Base-by-base conservation (phyloP, 92 coral and sea anemone species). In the Porites lobata region DNA sequence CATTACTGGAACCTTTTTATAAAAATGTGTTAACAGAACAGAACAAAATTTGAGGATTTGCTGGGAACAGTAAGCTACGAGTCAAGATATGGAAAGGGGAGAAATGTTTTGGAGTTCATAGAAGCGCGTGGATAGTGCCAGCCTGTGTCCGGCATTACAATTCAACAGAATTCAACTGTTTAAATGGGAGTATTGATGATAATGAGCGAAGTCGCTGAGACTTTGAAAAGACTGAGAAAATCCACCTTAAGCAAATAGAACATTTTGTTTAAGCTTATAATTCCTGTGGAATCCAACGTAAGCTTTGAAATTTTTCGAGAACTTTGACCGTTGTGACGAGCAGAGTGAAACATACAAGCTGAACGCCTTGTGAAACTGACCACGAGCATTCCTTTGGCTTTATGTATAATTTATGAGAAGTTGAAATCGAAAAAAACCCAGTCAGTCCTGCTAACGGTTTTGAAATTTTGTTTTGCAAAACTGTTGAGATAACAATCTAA, bases 1-100 rank as follows among this genome's bases (percentile, higher is more conserved):
- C 87, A 74, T 84, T 84, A 84, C 87, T 84, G 81, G 81, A 72
- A 50, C 80, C 87, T 73, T 84, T 84, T 84, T 82, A 19, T 81
- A 81, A 74, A 61, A 83, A 72, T 84, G 47, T 65, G 73, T 75
- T 84, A 82, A 82, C 38, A 75, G 77, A n/a, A 82, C 67, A 62
- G 63, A 74, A 64, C 69, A 84, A 47, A 84, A 75, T 63, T 84
- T 73, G 87, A 73, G 73, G 87, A 84, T 74, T 43, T 50, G 51
- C 73, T 62, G 53, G 73, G 19, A 50, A 74, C 80, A 75, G 87
- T 84, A 74, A 84, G 87, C 81, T 72, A 11, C 80, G 53, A 84
- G 74, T 75, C 87, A 84, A 84, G 87, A 84, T 84, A 84, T 74
- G 87, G 73, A 61, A 38, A 65, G 63, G 64, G 74, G 64, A 74